A percentile compares a stretch with the other conserved stretches of the same genome.
Evolutionary conservation across 2,888 invertebrate species (phyloP).

Genomic region (Polymixis flavicincta): DNA sequence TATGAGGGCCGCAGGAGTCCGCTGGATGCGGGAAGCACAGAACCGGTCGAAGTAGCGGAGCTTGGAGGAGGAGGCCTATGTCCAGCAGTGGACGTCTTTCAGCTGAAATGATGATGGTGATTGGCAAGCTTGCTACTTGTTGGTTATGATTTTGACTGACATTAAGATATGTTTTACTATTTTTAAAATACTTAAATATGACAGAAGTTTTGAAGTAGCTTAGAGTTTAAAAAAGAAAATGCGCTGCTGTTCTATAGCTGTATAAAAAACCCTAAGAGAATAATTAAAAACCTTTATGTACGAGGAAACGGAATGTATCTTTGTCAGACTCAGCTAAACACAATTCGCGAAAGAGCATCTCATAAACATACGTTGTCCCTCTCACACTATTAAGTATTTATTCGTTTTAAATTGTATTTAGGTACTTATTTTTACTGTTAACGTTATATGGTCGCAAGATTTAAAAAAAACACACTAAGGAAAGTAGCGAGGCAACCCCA

Average conservation of each 20-base stretch:
- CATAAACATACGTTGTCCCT: neutral
- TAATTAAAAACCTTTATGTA: neutral
- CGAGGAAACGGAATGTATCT: neutral
- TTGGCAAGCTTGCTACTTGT: no score
- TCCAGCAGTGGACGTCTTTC: no score
- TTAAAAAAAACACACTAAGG: neutral
- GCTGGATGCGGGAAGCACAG: no score
- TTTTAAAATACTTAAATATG: no score
- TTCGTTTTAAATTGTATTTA: neutral
- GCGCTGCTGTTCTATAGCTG: neutral
- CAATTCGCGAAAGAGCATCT: neutral
- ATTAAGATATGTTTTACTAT: no score
- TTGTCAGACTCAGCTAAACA: neutral
- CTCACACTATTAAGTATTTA: neutral
- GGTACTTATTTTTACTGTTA: neutral
- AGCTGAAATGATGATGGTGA: no score
- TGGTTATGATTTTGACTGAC: no score
- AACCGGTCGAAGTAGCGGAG: no score
- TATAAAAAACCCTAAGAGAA: neutral
- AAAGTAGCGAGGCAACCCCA: neutral
- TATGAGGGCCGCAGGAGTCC: no score
- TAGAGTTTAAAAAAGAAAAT: neutral
- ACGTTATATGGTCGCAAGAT: neutral
- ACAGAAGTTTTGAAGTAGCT: neutral
- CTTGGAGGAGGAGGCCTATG: no score